Evolutionary conservation across 2,113 vertebrate species (phyloP).

Genomic region (Chloebia gouldiae): DNA sequence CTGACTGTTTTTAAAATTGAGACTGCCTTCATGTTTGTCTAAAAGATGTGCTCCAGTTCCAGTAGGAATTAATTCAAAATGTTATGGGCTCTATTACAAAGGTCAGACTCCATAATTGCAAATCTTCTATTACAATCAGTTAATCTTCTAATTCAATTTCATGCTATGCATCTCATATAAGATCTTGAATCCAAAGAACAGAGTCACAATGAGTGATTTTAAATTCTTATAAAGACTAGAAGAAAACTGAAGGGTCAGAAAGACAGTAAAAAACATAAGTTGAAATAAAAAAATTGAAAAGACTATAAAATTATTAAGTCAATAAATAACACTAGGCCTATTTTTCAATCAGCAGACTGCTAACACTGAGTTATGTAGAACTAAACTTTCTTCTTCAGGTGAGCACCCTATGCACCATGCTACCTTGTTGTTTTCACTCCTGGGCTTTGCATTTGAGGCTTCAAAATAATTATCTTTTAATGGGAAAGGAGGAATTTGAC

Average conservation of each 20-base stretch:
- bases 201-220: not conserved
- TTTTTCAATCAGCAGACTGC: not conserved
- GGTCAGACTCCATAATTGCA: not conserved
- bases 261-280: not conserved
- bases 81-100: not conserved
- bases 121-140: not conserved
- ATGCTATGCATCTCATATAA: not conserved
- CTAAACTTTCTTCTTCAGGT: not conserved
- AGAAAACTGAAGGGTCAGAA: not conserved
- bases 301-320: not conserved
- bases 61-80: not conserved
- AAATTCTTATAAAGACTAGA: not conserved
- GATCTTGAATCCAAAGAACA: not conserved
- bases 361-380: not conserved
- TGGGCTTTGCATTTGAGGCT: not conserved
- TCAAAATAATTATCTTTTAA: not conserved
- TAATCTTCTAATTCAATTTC: slow-evolving; percentile 1
- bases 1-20: not conserved
- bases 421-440: not conserved
- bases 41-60: not conserved
- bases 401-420: not conserved
- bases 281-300: not conserved
- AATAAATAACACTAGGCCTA: not conserved
- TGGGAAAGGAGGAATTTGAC: not conserved
- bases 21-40: not conserved